These are phyloP conservation scores for Loriculus beryllinus DNA, from an alignment of 2,797 vertebrate species.

Conservation along the genomic window DNA sequence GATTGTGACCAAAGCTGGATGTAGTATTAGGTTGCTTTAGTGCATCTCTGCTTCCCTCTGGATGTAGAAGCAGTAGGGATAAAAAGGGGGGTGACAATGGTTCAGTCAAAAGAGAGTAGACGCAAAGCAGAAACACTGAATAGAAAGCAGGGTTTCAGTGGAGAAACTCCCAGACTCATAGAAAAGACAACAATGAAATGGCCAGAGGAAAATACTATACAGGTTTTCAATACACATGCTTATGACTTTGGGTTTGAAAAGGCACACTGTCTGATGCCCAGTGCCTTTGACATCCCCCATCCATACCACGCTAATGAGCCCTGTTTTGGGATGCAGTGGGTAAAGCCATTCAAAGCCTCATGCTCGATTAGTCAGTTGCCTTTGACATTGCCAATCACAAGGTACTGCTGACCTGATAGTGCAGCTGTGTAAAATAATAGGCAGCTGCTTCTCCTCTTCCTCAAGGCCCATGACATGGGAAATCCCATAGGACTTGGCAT, in stretches of 20 bases:
- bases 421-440: background rate
- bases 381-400: constrained; percentile 1
- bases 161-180: background rate
- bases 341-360: constrained; percentile 8
- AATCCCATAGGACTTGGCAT: background rate
- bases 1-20: background rate
- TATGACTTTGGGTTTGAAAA: background rate
- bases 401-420: background rate
- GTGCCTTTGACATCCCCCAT: background rate
- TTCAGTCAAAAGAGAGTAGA: background rate
- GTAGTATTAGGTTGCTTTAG: background rate
- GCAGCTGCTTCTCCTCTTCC: background rate
- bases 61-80: background rate
- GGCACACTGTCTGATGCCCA: background rate
- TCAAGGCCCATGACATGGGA: background rate
- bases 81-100: accelerated
- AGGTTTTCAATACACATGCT: background rate
- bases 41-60: background rate
- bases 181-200: background rate
- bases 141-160: background rate
- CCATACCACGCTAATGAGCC: background rate
- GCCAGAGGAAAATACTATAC: background rate
- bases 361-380: background rate
- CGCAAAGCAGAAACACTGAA: background rate
- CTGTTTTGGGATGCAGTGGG: background rate